Evolutionary conservation across 2,888 invertebrate species (phyloP).

Genomic region (Epinotia brunnichana): DNA sequence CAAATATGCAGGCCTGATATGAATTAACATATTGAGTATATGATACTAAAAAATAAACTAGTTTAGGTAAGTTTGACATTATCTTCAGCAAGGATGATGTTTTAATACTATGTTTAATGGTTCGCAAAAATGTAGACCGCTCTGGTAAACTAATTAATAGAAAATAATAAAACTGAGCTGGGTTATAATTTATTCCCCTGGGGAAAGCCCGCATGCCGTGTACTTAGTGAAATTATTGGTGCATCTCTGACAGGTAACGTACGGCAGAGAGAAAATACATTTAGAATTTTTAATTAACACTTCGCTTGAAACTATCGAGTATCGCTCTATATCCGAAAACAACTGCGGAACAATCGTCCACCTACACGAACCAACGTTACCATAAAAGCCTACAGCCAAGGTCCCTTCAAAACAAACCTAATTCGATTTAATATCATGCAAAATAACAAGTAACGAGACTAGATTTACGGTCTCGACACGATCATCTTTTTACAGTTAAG

Average conservation of each 20-base stretch:
- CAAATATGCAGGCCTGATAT: conserved; percentile 12
- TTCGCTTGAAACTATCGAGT: conserved; percentile 5
- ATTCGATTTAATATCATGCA: conserved; percentile 33
- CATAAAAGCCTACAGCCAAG: conserved; percentile 51
- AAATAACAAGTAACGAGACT: conserved; percentile 40
- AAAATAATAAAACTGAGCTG: conserved; percentile 8
- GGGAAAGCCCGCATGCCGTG: conserved; percentile 51
- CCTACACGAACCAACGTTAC: conserved; percentile 58
- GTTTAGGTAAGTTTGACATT: conserved; percentile 14
- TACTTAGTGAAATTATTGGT: conserved; percentile 64
- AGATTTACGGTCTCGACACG: conserved; percentile 36
- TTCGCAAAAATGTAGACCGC: not conserved
- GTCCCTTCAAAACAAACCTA: conserved; percentile 28
- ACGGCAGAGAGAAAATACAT: conserved; percentile 52
- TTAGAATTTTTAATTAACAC: conserved; percentile 40
- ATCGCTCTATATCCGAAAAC: conserved; percentile 26
- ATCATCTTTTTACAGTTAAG: conserved; percentile 47
- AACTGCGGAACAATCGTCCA: conserved; percentile 51
- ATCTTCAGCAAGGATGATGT: not conserved
- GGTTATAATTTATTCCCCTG: conserved; percentile 42
- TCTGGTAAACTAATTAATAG: conserved; percentile 8
- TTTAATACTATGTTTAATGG: not conserved
- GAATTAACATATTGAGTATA: conserved; percentile 10
- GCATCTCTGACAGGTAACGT: conserved; percentile 65
- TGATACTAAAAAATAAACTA: conserved; percentile 13